Conservation (phyloP, 2,797 vertebrate genomes). For the Spizella passerina region DNA sequence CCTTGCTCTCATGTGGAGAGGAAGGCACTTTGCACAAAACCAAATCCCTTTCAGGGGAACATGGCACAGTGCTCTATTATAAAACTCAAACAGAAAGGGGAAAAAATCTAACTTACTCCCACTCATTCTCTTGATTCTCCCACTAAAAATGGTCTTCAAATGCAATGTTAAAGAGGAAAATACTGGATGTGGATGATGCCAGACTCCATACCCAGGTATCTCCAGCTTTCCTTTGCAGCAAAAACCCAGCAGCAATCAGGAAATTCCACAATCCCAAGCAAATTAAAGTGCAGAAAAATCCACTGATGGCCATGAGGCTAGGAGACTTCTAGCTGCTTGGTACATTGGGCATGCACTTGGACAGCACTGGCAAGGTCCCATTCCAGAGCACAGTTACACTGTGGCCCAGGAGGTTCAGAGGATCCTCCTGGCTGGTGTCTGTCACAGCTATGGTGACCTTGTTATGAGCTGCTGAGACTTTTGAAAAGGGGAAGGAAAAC, state of each 20-base stretch:
- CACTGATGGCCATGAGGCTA: fast-evolving
- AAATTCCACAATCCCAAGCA: neutral
- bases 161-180: neutral
- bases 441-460: neutral
- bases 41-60: neutral
- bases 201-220: neutral
- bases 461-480: neutral
- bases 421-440: neutral
- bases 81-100: neutral
- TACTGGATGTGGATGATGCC: neutral
- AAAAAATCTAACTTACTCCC: neutral
- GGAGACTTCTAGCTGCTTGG: neutral
- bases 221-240: neutral
- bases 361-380: neutral
- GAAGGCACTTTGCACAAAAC: neutral
- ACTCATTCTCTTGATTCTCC: neutral
- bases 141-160: neutral
- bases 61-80: neutral
- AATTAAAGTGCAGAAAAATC: neutral
- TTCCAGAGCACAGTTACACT: neutral
- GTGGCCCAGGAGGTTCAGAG: neutral
- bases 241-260: neutral
- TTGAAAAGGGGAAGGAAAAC: neutral
- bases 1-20: neutral
- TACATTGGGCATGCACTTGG: fast-evolving